Evolutionary conservation across 23 tunicate species (phyloP).

Genomic region (Trididemnum clinides): DNA sequence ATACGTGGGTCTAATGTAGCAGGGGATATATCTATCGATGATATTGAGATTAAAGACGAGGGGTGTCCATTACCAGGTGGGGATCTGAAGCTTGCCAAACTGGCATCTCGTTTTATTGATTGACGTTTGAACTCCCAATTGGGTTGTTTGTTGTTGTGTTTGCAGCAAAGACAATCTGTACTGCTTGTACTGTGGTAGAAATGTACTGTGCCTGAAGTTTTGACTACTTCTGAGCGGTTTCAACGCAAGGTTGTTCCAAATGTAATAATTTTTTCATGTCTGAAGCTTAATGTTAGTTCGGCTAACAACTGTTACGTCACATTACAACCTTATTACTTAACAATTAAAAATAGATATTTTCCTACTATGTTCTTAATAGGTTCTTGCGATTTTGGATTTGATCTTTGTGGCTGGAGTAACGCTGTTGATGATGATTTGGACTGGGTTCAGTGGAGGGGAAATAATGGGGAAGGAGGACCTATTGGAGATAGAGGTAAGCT

Average conservation of each 20-base stretch:
- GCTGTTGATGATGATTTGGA: slow-evolving; percentile 61
- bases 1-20: slow-evolving; percentile 35
- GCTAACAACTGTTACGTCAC: too few relatives aligned
- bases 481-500: slow-evolving; percentile 5
- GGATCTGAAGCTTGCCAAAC: neutral
- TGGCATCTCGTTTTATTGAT: too few relatives aligned
- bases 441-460: slow-evolving; percentile 70
- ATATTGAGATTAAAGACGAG: slow-evolving; percentile 51
- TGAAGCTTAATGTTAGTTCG: too few relatives aligned
- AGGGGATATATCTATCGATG: slow-evolving; percentile 74
- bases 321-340: too few relatives aligned
- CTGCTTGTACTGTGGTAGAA: too few relatives aligned
- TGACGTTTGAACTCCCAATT: too few relatives aligned
- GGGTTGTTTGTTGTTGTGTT: too few relatives aligned
- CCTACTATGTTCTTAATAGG: slow-evolving; percentile 35
- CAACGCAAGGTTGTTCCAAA: too few relatives aligned
- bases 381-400: slow-evolving; percentile 65
- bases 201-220: too few relatives aligned
- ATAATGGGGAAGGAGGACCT: slow-evolving; percentile 9
- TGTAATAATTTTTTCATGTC: too few relatives aligned
- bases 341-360: neutral
- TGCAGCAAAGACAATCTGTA: too few relatives aligned
- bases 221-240: too few relatives aligned
- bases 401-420: slow-evolving; percentile 83
- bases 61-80: slow-evolving; percentile 62